Conservation (phyloP, 2,888 invertebrate genomes). For the Graphium colonna region DNA sequence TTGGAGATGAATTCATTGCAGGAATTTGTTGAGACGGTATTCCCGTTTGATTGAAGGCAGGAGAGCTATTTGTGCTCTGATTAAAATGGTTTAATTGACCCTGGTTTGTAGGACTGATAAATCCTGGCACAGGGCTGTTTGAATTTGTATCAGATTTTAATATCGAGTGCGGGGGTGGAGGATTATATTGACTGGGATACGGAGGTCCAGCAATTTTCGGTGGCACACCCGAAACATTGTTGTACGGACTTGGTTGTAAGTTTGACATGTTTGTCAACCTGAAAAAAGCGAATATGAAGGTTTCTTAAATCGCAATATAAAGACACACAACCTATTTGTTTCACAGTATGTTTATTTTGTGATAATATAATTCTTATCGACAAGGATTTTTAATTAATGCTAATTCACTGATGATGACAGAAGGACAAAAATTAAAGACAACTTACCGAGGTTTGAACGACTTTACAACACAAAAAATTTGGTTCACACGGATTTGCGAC, state of each 20-base stretch:
- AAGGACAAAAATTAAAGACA: conserved; percentile 45
- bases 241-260: conserved; percentile 66
- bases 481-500: conserved; percentile 48
- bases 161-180: conserved; percentile 53
- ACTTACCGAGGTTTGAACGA: conserved; percentile 57
- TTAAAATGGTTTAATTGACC: conserved; percentile 52
- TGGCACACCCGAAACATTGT: conserved; percentile 49
- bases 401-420: conserved; percentile 69
- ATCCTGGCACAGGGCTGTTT: conserved; percentile 49
- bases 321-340: conserved; percentile 21
- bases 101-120: conserved; percentile 44
- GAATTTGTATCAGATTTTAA: conserved; percentile 65
- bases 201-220: conserved; percentile 47
- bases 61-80: conserved; percentile 66
- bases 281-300: conserved; percentile 44
- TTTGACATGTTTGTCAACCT: conserved; percentile 74
- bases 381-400: conserved; percentile 61
- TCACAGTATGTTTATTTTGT: conserved; percentile 44
- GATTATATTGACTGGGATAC: conserved; percentile 47
- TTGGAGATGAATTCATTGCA: conserved; percentile 52
- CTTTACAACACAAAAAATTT: conserved; percentile 51
- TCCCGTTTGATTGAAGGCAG: conserved; percentile 66
- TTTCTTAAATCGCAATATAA: conserved; percentile 27
- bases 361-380: conserved; percentile 51
- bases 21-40: conserved; percentile 44